Evolutionary conservation across 2,113 vertebrate genomes (phyloP).

Genomic region (Takifugu flavidus): DNA sequence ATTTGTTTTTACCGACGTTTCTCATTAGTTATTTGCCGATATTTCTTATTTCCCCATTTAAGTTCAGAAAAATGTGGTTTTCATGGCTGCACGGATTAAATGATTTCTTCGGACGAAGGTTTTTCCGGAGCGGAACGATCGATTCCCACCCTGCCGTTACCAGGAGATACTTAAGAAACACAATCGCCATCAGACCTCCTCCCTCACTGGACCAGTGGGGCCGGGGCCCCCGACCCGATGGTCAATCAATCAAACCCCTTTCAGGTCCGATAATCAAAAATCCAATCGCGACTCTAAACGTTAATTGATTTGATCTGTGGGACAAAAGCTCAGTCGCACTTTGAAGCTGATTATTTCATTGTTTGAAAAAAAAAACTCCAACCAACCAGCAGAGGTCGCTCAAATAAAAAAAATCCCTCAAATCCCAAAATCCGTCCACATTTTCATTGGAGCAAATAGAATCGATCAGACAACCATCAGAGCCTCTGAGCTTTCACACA

Average conservation of each 20-base stretch:
- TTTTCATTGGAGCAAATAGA: too few relatives aligned
- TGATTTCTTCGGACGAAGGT: conserved; percentile 17
- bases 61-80: background rate
- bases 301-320: conserved; percentile 46
- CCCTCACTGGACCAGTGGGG: conserved; percentile 35
- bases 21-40: too few relatives aligned
- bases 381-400: background rate
- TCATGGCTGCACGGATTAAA: conserved; percentile 8
- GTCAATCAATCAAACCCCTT: conserved; percentile 61
- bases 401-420: background rate
- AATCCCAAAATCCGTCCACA: too few relatives aligned
- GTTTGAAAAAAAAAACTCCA: background rate
- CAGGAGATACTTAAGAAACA: conserved; percentile 23
- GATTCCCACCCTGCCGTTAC: conserved; percentile 6
- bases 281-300: conserved; percentile 57
- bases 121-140: conserved; percentile 23
- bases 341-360: too few relatives aligned
- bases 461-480: too few relatives aligned
- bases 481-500: too few relatives aligned
- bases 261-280: conserved; percentile 66
- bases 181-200: conserved; percentile 30
- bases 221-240: conserved; percentile 32
- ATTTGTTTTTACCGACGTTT: too few relatives aligned
- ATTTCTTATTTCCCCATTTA: background rate
- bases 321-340: conserved; percentile 12